These are phyloP conservation scores for Tenebrosternarchus preto DNA, from an alignment of 2,113 vertebrate species.

Conservation along the genomic window DNA sequence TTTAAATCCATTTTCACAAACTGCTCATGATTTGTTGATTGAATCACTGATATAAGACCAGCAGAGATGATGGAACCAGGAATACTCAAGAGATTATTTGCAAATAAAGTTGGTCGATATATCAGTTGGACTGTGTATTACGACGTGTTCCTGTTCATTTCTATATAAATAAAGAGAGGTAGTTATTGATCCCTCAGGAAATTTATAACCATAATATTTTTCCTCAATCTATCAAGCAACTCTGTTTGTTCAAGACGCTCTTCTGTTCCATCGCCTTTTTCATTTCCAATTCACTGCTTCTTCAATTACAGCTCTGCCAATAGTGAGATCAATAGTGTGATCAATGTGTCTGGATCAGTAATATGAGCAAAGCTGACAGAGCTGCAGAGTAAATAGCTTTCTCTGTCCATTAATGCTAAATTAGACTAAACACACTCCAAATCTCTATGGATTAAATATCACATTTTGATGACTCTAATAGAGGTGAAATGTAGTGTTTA, in stretches of 20 bases:
- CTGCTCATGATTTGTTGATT: neutral
- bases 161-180: no score
- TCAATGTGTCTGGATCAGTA: slow-evolving; percentile 38
- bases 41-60: neutral
- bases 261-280: neutral
- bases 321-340: slow-evolving; percentile 32
- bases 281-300: neutral
- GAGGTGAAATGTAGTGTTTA: neutral
- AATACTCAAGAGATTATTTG: neutral
- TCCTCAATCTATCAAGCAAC: no score
- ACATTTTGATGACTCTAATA: slow-evolving; percentile 1
- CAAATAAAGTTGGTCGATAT: neutral
- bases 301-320: slow-evolving; percentile 22
- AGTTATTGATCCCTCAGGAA: no score
- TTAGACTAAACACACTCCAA: neutral
- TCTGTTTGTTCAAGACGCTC: slow-evolving; percentile 1
- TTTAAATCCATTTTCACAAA: slow-evolving; percentile 4
- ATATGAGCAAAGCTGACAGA: neutral
- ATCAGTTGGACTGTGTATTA: neutral
- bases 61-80: neutral
- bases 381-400: slow-evolving; percentile 1
- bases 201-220: neutral
- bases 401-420: neutral
- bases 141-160: neutral
- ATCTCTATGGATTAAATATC: slow-evolving; percentile 3